phyloP scores from a whole-genome alignment of 2,113 vertebrate genomes.

The Taxidea taxus region DNA sequence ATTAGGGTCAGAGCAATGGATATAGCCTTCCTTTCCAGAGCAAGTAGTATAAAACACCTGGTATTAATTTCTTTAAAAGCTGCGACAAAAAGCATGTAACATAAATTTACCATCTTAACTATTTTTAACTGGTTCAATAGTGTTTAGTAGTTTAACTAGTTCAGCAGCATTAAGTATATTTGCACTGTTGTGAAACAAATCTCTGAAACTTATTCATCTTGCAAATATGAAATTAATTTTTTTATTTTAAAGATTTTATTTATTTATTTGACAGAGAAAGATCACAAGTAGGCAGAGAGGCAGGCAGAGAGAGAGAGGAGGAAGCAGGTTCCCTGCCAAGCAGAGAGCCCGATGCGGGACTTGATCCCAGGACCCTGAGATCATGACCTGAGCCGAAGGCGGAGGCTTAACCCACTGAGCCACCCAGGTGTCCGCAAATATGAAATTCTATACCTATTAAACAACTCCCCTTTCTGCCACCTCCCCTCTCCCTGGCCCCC shows the following conservation, averaged over 20 bases:
- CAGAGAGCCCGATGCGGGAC: too few relatives aligned
- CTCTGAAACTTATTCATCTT: background rate
- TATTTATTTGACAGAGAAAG: too few relatives aligned
- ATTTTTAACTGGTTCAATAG: background rate
- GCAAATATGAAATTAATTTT: constrained; percentile 22
- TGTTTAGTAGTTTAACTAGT: background rate
- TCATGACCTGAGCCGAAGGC: too few relatives aligned
- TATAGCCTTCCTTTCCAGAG: background rate
- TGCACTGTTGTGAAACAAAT: background rate
- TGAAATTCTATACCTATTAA: background rate
- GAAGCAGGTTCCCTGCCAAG: too few relatives aligned
- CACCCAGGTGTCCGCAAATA: too few relatives aligned
- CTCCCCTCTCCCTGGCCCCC: too few relatives aligned
- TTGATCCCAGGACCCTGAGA: too few relatives aligned
- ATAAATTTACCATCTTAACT: constrained; percentile 13
- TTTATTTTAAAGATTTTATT: too few relatives aligned
- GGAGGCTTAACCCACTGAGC: too few relatives aligned
- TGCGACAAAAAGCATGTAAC: background rate
- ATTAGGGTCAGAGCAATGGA: background rate
- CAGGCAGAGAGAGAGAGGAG: too few relatives aligned
- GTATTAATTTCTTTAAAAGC: background rate
- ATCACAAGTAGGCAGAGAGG: too few relatives aligned
- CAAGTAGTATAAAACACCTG: constrained; percentile 15
- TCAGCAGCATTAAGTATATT: background rate
- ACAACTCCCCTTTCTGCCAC: background rate